Base-by-base conservation (phyloP, 2,888 invertebrate species). In the Lasioglossum oenotherae region DNA sequence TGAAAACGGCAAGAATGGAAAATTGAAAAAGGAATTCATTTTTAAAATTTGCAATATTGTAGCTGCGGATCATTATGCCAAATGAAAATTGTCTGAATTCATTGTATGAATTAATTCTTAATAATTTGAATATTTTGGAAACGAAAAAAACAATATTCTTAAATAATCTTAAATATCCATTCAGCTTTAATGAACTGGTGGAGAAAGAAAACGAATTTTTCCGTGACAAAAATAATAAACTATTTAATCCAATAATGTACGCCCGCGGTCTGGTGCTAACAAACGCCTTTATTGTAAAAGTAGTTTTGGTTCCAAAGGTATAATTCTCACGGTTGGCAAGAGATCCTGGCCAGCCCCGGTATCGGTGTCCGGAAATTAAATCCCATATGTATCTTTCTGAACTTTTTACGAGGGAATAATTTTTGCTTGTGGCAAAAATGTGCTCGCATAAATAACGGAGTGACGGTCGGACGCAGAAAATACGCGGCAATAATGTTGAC, bases 341-440 rank as follows among this genome's bases (percentile, higher is more conserved):
- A 31, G 64, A 64, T 78, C 27, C 72, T 57, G 78, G 84, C 78
- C 60, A 81, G 71, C 73, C 31, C 35, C 46, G 81, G 82, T 82
- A 86, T 80, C 87, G 86, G 74, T 83, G 81, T 72, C 88, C 90
- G 91, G 92, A 92, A 92, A 92, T 92, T 91, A 91, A 91, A 92
- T 91, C 89, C 91, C 87, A 78, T 81, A 85, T 81, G 86, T 87
- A 87, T 82, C 84, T 81, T 75, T 82, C 88, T 81, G 82, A 82
- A 72, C 82, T 86, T 78, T 84, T 87, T 72, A 80, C 80, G 80
- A 49, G 67, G 76, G 71, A 86, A 81, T 81, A 86, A 87, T 86
- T 86, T 81, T 77, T 72, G 16, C 53, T 53, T 27, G 10, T 27
- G 75, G 73, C 46, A 57, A 78, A 74, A 78, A 75, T 67, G 64